Base-by-base conservation (phyloP, 2,113 vertebrate genomes). In the Pseudolaguvia tuberculata region DNA sequence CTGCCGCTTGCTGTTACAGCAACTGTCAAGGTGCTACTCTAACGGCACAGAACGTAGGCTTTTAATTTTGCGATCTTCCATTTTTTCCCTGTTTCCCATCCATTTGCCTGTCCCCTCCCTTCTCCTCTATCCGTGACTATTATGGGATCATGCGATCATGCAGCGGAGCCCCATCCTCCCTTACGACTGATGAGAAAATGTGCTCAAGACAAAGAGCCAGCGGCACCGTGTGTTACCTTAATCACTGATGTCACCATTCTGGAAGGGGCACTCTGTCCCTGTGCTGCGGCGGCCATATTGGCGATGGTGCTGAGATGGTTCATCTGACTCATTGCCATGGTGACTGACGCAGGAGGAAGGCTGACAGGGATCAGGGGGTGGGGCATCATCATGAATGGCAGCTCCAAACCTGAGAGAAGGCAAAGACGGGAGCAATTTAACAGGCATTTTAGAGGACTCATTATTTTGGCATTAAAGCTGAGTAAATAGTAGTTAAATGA, bases 311-410 rank as follows among this genome's bases (percentile, higher is more conserved):
- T 98, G 86, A 99, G 96, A 85, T 99, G 97, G 89, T 98, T 98
- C 97, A 99, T 99, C 91, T 99, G 97, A 91, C 95, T 98, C 96
- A 99, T 99, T 2, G 97, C 97, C 97, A 99, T 99, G 15, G 96
- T 97, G 89, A 99, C 97, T 81, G 97, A 99, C 73, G 97, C 97
- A 86, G 96, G 96, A 90, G 97, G 97, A 93, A 99, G 92, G 90
- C 94, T 98, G 89, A 99, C 97, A 0, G 97, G 97, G 87, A 99
- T 98, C 86, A 99, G 91, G 0, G 96, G 97, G 85, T 99, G 97
- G 82, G 97, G 96, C 97, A 99, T 99, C 97, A 99, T 99, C 97
- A 99, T 99, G 86, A 99, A 98, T 84, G 97, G 97, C 85, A 99
- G 96, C 87, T 99, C 97, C 92, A 99, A 85, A 83, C 97, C 97